Evolutionary conservation across 1,140 invertebrate genomes (phyloP).

Genomic region (Aphelinus certus): DNA sequence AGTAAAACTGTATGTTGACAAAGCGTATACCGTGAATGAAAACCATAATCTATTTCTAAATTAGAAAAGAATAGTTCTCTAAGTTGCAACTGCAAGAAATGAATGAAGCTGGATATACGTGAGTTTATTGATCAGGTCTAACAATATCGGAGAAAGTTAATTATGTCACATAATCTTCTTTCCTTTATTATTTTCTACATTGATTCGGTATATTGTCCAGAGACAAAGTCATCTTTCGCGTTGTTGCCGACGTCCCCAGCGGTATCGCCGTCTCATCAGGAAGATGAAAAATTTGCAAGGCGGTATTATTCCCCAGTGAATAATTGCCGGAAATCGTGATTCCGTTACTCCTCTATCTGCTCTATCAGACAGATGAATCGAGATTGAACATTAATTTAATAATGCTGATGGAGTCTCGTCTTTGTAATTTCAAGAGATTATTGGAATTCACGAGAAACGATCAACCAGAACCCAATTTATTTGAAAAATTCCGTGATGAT

Average conservation of each 20-base stretch:
- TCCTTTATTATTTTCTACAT: constrained; percentile 6
- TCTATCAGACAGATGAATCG: neutral
- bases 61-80: too few species aligned
- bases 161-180: constrained; percentile 15
- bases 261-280: constrained; percentile 24
- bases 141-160: neutral
- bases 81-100: too few species aligned
- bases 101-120: too few species aligned
- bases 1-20: neutral
- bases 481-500: neutral
- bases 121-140: too few species aligned
- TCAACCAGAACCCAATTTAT: constrained; percentile 7
- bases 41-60: too few species aligned
- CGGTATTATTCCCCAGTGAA: constrained; percentile 27
- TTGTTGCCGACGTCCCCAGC: constrained; percentile 6
- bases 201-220: neutral
- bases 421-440: constrained; percentile 46
- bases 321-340: constrained; percentile 36
- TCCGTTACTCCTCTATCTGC: constrained; percentile 30
- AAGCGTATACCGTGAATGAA: neutral
- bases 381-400: constrained; percentile 52
- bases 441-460: neutral
- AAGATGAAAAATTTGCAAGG: constrained; percentile 38
- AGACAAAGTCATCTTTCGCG: constrained; percentile 2
- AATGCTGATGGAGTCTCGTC: constrained; percentile 51